Percentiles rank a stretch among this genome's conserved stretches.
Evolutionary conservation across 2,888 invertebrate genomes (phyloP).

Genomic region (Biston betularia): DNA sequence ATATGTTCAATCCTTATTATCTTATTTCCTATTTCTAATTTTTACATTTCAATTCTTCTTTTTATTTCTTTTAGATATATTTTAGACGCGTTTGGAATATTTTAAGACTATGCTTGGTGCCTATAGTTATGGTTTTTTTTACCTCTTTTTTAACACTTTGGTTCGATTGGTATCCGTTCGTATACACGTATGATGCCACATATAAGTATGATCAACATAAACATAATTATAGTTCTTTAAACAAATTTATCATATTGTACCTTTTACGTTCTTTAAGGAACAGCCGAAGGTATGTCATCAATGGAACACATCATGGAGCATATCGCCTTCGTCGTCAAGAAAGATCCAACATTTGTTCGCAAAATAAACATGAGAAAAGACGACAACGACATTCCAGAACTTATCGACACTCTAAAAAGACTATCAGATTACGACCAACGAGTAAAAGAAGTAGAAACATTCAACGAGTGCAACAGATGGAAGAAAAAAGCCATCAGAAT

Average conservation of each 20-base stretch:
- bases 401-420: constrained; percentile 84
- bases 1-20: too few species aligned
- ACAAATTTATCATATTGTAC: background rate
- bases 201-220: too few species aligned
- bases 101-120: too few species aligned
- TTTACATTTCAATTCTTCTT: too few species aligned
- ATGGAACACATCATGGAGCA: constrained; percentile 90
- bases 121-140: too few species aligned
- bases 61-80: too few species aligned
- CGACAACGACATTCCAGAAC: constrained; percentile 75
- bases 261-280: constrained; percentile 61
- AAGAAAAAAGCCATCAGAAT: constrained; percentile 89
- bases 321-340: constrained; percentile 84
- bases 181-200: too few species aligned
- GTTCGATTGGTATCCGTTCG: too few species aligned
- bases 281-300: constrained; percentile 86
- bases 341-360: constrained; percentile 87
- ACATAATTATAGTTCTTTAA: background rate
- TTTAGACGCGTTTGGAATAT: too few species aligned
- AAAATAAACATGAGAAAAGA: constrained; percentile 82
- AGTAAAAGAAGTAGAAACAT: constrained; percentile 78
- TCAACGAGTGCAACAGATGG: constrained; percentile 90
- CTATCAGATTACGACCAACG: constrained; percentile 85
- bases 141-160: too few species aligned
- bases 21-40: too few species aligned